Evolutionary conservation across 1,140 invertebrate species (phyloP).

Genomic region (Drosophila ambigua): DNA sequence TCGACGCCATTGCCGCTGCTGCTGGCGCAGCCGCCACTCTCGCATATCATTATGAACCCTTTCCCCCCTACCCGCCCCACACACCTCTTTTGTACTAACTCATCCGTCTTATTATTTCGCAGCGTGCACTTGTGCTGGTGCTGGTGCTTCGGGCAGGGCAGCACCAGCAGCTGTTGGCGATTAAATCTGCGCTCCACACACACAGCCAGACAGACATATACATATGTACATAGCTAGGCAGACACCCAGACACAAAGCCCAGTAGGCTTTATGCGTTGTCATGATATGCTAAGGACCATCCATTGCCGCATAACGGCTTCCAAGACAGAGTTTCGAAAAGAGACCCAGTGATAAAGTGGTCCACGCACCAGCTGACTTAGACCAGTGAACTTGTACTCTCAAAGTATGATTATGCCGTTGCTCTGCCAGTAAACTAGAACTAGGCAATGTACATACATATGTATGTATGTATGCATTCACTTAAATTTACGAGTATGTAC

Average conservation of each 20-base stretch:
- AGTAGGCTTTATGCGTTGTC: not conserved
- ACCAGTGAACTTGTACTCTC: too few relatives aligned
- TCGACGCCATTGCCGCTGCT: not conserved
- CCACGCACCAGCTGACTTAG: too few relatives aligned
- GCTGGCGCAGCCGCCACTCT: conserved; percentile 34
- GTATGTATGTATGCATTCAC: too few relatives aligned
- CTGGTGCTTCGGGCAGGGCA: not conserved
- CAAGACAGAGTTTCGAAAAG: too few relatives aligned
- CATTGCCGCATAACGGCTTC: not conserved
- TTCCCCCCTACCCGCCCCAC: too few relatives aligned
- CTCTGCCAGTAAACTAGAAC: too few relatives aligned
- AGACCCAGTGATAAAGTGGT: too few relatives aligned
- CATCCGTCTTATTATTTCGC: conserved; percentile 44
- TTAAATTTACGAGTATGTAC: too few relatives aligned
- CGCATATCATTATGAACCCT: conserved; percentile 51
- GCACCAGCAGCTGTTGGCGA: conserved; percentile 53
- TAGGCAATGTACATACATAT: too few relatives aligned
- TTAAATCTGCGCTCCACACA: conserved; percentile 10
- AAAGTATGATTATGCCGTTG: too few relatives aligned
- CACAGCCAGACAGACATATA: not conserved
- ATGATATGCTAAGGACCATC: not conserved
- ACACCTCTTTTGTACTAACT: conserved; percentile 28
- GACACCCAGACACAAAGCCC: not conserved
- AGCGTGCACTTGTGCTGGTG: conserved; percentile 31
- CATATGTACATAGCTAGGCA: not conserved